Evolutionary conservation across 2,888 invertebrate species (phyloP), one percentile per base, ranked within the genome.

Genomic region (Callyntrura guangdongensis): DNA sequence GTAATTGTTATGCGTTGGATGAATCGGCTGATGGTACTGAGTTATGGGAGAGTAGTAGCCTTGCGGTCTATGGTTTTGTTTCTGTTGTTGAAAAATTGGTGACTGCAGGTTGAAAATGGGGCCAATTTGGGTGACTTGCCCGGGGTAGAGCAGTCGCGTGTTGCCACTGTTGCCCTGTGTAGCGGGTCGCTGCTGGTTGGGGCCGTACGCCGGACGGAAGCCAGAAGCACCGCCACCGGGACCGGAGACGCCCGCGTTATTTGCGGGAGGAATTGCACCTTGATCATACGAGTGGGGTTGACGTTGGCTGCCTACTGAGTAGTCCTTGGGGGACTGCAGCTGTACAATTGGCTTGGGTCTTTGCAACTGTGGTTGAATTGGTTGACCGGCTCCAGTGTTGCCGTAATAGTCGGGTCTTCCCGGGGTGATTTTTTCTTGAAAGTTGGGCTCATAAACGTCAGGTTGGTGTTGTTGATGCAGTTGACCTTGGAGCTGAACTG

Each of bases 21-120:
- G 86, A 72, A 91, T 77, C 1, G 93, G 92, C 49, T 93, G 93
- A 72, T 93, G 91, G 74, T 93, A 94, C 45, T 94, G 93, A 0
- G 93, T 92, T 14, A 94, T 92, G 12, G 94, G 94, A n/a, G 93
- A 93, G 86, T 92, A 94, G 77, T 94, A 94, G 6, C 94, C 94
- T 82, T 93, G 90, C 11, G 91, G 93, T 49, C 91, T 88, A 69
- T 90, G 90, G 25, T 79, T 86, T 67, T 91, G 91, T n/a, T 85
- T 82, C 85, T 82, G 91, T 72, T 90, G 92, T 69, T 90, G 90
- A 25, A 89, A 90, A 47, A 87, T 90, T 22, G 91, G 92, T 0
- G 90, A 89, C 36, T 92, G 91, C 49, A 91, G 36, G 27, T 92
- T 91, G 81, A 91, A 92, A 64, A 92, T 92, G 56, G 91, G 91